A percentile compares a stretch with the other conserved stretches of the same genome.
Evolutionary conservation across 2,888 invertebrate species (phyloP).

Genomic region (Elgonia sp.): DNA sequence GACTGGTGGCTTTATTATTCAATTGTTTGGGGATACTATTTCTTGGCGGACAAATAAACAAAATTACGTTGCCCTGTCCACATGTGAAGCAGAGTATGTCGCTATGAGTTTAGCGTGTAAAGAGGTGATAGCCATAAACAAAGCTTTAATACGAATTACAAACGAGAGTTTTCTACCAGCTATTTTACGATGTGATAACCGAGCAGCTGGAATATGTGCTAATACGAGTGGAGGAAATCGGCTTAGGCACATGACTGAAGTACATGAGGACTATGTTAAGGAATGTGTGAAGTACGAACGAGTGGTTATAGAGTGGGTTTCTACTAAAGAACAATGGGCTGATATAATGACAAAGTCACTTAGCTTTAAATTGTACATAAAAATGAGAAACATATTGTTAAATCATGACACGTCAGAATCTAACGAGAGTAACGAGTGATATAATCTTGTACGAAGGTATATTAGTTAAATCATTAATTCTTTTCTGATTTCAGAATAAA

Average conservation of each 20-base stretch:
- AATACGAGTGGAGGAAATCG: conserved; percentile 60
- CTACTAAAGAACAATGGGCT: background rate
- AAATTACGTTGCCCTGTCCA: background rate
- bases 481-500: too few relatives aligned
- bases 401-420: too few relatives aligned
- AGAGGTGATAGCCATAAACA: conserved; percentile 1
- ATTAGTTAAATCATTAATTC: too few relatives aligned
- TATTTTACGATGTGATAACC: background rate
- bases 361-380: too few relatives aligned
- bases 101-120: background rate
- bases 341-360: background rate
- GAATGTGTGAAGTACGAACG: conserved; percentile 48
- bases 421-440: too few relatives aligned
- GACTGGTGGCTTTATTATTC: background rate
- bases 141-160: background rate
- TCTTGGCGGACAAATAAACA: conserved; percentile 1
- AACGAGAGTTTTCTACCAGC: conserved; percentile 8
- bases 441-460: too few relatives aligned
- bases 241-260: background rate
- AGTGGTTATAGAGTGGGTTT: conserved; percentile 19
- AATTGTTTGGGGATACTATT: background rate
- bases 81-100: conserved; percentile 3
- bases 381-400: too few relatives aligned
- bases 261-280: conserved; percentile 40
- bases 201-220: conserved; percentile 49